Evolutionary conservation across 2,888 invertebrate species (phyloP).

Genomic region (Stegana nigrithorax): DNA sequence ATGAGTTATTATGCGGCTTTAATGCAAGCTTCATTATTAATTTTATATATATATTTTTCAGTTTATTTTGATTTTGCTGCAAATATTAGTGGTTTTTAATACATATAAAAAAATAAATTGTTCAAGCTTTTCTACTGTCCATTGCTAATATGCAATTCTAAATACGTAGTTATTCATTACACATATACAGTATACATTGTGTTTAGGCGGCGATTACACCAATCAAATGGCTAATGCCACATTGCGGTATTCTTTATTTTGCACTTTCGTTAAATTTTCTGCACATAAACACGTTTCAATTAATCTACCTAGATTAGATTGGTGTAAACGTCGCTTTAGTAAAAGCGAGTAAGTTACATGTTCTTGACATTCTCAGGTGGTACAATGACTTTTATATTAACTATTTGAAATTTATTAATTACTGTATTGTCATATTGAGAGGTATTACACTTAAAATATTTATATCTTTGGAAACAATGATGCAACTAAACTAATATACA

Average conservation of each 20-base stretch:
- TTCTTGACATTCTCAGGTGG: constrained; percentile 1
- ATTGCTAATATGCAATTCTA: background rate
- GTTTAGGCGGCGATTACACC: background rate
- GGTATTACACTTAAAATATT: constrained; percentile 16
- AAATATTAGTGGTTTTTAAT: background rate
- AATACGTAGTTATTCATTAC: background rate
- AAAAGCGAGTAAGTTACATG: too few species aligned
- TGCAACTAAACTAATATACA: constrained; percentile 17
- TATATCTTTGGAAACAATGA: background rate
- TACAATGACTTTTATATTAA: constrained; percentile 3
- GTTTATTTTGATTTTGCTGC: constrained; percentile 5
- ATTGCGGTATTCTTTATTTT: background rate
- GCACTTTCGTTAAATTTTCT: background rate
- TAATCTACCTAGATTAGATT: too few species aligned
- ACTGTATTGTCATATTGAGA: constrained; percentile 22
- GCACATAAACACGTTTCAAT: background rate
- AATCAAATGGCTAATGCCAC: background rate
- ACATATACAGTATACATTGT: constrained; percentile 7
- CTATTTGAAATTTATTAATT: constrained; percentile 3
- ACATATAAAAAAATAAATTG: background rate
- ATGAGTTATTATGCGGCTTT: background rate
- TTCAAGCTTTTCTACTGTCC: background rate
- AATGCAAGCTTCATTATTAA: background rate
- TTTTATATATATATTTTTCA: background rate
- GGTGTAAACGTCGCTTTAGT: too few species aligned